A percentile compares a stretch with the other conserved stretches of the same genome.
Conservation (phyloP, 2,113 vertebrate species). For the Lanius ludovicianus region DNA sequence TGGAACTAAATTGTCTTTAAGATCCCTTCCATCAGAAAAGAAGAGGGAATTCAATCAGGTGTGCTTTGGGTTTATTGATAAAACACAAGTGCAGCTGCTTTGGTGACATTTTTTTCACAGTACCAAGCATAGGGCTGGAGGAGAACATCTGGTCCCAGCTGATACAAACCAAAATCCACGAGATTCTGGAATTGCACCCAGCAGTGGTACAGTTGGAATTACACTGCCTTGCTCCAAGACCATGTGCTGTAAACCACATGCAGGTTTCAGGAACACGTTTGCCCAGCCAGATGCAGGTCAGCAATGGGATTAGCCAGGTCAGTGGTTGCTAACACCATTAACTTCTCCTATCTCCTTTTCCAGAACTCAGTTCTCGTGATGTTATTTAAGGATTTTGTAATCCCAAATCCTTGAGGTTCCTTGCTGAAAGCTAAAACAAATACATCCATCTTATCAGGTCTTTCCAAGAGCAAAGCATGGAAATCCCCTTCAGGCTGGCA, state of each 20-base stretch:
- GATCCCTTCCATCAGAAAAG: background rate
- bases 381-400: background rate
- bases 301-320: background rate
- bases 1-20: background rate
- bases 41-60: background rate
- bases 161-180: background rate
- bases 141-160: background rate
- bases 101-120: background rate
- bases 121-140: background rate
- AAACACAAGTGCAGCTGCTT: background rate
- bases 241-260: background rate
- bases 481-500: background rate
- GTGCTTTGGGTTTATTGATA: background rate
- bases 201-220: background rate
- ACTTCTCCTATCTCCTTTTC: background rate
- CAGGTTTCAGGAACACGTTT: background rate
- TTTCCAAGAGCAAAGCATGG: background rate
- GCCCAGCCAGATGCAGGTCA: background rate
- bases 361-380: background rate
- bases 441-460: background rate
- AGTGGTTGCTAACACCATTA: background rate
- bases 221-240: background rate
- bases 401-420: background rate
- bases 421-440: slow-evolving; percentile 1
- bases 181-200: background rate